phyloP scores from a whole-genome alignment of 1,140 invertebrate species.

The Drosophila teissieri region DNA sequence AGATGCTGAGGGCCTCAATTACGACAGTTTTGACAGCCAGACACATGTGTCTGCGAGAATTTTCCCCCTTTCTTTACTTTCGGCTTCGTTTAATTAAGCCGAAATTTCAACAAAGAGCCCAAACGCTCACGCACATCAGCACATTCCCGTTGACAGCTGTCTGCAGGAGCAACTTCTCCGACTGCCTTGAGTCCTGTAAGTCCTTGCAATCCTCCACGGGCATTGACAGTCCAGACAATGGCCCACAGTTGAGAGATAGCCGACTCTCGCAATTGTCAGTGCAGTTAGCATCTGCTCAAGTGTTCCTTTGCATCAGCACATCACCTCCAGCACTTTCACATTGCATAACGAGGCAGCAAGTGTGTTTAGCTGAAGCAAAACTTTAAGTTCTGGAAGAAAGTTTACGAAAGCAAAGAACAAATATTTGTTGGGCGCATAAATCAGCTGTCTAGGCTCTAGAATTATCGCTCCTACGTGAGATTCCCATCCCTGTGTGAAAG shows the following conservation, averaged over 20 bases:
- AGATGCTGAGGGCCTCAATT: conserved; percentile 28
- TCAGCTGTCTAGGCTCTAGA: conserved; percentile 66
- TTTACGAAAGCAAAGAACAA: conserved; percentile 58
- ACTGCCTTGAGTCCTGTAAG: conserved; percentile 6
- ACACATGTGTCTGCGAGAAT: conserved; percentile 26
- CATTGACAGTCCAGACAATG: conserved; percentile 70
- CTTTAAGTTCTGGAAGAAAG: conserved; percentile 37
- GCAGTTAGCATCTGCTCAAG: conserved; percentile 59
- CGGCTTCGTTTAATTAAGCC: conserved; percentile 72
- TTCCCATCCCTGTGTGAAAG: neutral
- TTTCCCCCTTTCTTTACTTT: conserved; percentile 57
- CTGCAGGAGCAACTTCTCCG: conserved; percentile 11
- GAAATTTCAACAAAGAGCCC: conserved; percentile 68
- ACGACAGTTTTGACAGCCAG: conserved; percentile 42
- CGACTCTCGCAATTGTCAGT: conserved; percentile 65
- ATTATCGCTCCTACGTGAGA: conserved; percentile 64
- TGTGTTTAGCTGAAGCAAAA: conserved; percentile 7
- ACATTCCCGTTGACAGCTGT: conserved; percentile 44
- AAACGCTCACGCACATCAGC: conserved; percentile 41
- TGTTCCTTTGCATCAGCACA: conserved; percentile 19
- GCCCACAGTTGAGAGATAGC: conserved; percentile 27
- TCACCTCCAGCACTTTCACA: conserved; percentile 19
- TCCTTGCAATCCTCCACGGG: conserved; percentile 59
- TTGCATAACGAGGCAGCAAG: conserved; percentile 30
- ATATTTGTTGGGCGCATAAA: conserved; percentile 72